phyloP scores from a whole-genome alignment of 1,140 invertebrate species.

The Eulimnadia texana region DNA sequence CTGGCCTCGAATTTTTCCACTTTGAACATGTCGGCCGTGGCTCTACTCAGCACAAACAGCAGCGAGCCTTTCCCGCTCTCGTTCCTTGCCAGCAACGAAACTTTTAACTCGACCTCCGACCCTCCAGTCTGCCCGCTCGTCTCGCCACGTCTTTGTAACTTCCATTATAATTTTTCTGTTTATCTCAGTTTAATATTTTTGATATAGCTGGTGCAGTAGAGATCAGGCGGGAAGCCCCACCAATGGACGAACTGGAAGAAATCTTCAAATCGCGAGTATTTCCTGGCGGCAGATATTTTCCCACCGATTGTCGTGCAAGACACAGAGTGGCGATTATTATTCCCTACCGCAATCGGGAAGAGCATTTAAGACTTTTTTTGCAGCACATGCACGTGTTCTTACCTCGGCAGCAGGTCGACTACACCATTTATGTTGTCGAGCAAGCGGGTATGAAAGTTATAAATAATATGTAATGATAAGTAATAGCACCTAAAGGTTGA shows the following conservation, averaged over 20 bases:
- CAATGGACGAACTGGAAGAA: too few relatives aligned
- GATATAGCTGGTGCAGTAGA: too few relatives aligned
- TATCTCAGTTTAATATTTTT: too few relatives aligned
- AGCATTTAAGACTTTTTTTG: neutral
- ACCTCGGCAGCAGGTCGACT: neutral
- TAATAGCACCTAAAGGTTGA: too few relatives aligned
- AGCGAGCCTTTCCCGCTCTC: neutral
- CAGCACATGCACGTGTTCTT: neutral
- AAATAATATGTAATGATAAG: too few relatives aligned
- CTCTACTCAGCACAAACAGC: neutral
- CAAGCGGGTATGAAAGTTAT: too few relatives aligned
- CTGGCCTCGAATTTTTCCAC: neutral
- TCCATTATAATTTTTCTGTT: too few relatives aligned
- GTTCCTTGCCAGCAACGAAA: neutral
- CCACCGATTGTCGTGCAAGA: neutral
- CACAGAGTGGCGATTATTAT: neutral
- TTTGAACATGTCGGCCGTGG: neutral
- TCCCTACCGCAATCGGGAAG: neutral
- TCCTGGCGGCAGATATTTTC: neutral
- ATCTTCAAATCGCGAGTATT: too few relatives aligned
- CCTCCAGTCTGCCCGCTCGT: neutral
- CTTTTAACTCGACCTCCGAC: neutral
- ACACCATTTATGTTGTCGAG: neutral
- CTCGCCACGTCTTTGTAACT: too few relatives aligned
- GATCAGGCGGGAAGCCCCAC: too few relatives aligned